Evolutionary conservation across 2,113 vertebrate genomes (phyloP).

Genomic region (Campylomormyrus tamandua): DNA sequence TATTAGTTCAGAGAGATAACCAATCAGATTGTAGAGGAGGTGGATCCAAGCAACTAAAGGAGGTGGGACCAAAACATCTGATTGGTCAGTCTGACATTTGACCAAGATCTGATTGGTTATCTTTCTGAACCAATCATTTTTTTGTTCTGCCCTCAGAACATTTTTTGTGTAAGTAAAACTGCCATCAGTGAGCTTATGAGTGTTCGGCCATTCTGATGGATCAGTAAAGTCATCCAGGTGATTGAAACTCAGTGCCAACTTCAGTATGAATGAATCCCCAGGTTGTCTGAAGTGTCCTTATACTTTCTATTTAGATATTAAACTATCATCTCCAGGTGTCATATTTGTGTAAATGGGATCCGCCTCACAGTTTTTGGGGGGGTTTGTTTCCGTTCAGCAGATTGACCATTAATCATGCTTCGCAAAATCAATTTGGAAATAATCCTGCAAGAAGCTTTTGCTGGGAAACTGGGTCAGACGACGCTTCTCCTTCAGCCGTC

Average conservation of each 20-base stretch:
- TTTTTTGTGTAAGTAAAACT: too few relatives aligned
- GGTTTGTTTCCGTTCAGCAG: background rate
- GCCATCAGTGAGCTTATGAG: background rate
- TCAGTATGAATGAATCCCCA: background rate
- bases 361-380: background rate
- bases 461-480: conserved; percentile 36
- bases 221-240: background rate
- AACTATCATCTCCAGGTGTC: background rate
- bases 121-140: too few relatives aligned
- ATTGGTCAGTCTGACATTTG: background rate
- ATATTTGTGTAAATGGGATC: background rate
- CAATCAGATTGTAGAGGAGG: background rate
- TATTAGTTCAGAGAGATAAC: background rate
- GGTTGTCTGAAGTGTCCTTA: background rate
- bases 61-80: background rate
- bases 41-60: background rate
- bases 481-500: conserved; percentile 25
- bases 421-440: conserved; percentile 18
- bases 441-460: background rate
- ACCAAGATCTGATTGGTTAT: background rate
- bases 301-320: background rate
- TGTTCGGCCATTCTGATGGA: background rate
- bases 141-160: too few relatives aligned
- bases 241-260: background rate
- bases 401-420: background rate